Conservation (phyloP, 53 echinoderm and acorn worm species). For the Arbacia lixula region DNA sequence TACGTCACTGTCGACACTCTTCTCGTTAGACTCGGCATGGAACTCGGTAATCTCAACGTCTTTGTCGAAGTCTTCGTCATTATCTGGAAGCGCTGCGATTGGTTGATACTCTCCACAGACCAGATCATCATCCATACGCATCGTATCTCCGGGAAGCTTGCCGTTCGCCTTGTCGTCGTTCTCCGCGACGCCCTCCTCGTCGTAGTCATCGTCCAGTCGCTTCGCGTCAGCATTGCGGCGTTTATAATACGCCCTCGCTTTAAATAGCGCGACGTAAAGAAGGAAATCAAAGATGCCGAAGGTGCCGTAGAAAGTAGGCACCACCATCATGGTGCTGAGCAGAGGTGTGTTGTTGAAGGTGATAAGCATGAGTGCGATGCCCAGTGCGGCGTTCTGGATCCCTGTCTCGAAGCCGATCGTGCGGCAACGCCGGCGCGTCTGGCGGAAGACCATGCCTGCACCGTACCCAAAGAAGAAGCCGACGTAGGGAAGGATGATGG, state of each 20-base stretch:
- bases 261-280: slow-evolving; percentile 38
- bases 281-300: slow-evolving; percentile 41
- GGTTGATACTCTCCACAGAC: slow-evolving; percentile 8
- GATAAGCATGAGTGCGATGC: slow-evolving; percentile 47
- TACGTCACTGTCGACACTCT: neutral
- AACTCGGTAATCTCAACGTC: too few species aligned
- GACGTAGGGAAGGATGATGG: slow-evolving; percentile 28
- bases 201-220: neutral
- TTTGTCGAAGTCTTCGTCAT: slow-evolving; percentile 3
- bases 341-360: slow-evolving; percentile 16
- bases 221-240: neutral
- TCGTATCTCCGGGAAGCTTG: too few species aligned
- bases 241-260: neutral
- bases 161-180: neutral
- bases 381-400: slow-evolving; percentile 53
- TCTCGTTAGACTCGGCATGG: too few species aligned
- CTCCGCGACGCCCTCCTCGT: neutral
- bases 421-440: slow-evolving; percentile 39
- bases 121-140: too few species aligned
- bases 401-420: slow-evolving; percentile 64
- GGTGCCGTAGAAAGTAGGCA: slow-evolving; percentile 46
- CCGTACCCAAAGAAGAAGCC: slow-evolving; percentile 52
- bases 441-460: slow-evolving; percentile 15
- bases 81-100: neutral
- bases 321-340: slow-evolving; percentile 36